Base-by-base conservation (phyloP, 2,113 vertebrate genomes). In the Pandion haliaetus region DNA sequence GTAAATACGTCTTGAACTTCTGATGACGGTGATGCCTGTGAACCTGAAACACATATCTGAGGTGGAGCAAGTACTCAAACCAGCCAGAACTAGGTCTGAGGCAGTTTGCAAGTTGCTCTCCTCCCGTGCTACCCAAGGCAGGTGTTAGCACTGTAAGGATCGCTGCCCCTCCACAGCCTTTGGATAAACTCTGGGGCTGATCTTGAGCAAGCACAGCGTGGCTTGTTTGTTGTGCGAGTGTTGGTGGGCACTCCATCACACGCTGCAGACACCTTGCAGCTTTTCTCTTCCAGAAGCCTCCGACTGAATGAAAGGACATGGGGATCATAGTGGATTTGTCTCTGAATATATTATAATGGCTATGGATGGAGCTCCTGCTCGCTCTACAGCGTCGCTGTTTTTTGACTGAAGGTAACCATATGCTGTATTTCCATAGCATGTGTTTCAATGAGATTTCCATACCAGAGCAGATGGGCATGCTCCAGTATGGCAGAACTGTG, bases 211-310 rank as follows among this genome's bases (percentile, higher is more conserved):
- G 10, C 3, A 8, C 63, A 4, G 12, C 1, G 5, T 8, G 23
- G 34, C 31, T 12, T 6, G n/a, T 36, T 20, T 6, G 0, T 12
- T 17, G 67, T 25, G 42, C 1, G 6, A 4, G 31, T 12, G 25
- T 28, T 4, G 5, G 32, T 8, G 65, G 28, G n/a, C 1, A 6
- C 47, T 36, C 44, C 38, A 1, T n/a, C 2, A 5, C 62, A 19
- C 2, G 3, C 52, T 59, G 65, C 59, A 40, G 74, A 5, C 31
- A 25, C 59, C 9, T 13, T 4, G 8, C 19, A n/a, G 38, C 44
- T 47, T 47, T 25, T 17, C 25, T 42, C 23, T 59, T 40, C 38
- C 32, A 59, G 34, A 49, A 72, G 14, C 28, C 40, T 74, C 28
- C 15, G 44, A 4, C 21, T 36, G 82, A 40, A 32, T 17, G 55